Conservation (phyloP, 2,797 vertebrate genomes). For the Cottoperca gobio region DNA sequence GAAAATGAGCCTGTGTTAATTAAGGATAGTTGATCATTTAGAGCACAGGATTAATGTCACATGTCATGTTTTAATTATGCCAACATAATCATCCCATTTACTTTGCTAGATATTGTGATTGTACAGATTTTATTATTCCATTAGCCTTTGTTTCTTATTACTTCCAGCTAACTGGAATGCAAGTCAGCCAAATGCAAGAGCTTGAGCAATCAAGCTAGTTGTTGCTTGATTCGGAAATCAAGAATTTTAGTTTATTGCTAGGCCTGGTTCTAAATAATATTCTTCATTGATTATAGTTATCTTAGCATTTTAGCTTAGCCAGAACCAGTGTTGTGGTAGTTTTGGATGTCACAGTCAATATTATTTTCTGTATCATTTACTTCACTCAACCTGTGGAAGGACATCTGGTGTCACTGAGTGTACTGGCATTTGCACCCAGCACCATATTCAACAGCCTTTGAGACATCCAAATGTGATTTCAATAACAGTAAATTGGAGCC, state of each 20-base stretch:
- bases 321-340: neutral
- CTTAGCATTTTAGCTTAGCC: neutral
- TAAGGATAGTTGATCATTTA: constrained; percentile 1
- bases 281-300: neutral
- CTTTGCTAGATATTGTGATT: constrained; percentile 16
- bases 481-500: neutral
- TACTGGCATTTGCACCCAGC: neutral
- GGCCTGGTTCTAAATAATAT: neutral
- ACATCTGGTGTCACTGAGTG: constrained; percentile 1
- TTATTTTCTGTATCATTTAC: neutral
- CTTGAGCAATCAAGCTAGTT: neutral
- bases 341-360: neutral
- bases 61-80: constrained; percentile 27
- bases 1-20: constrained; percentile 2
- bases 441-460: neutral
- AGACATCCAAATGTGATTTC: neutral
- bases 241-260: neutral
- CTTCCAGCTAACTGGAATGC: constrained; percentile 10
- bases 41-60: constrained; percentile 8
- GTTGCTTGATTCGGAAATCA: neutral
- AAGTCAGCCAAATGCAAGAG: neutral
- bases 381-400: neutral
- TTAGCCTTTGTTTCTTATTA: constrained; percentile 20
- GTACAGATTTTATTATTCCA: constrained; percentile 8
- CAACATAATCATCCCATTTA: constrained; percentile 15